Evolutionary conservation across 2,888 invertebrate species (phyloP).

Genomic region (Caenorhabditis sinica): DNA sequence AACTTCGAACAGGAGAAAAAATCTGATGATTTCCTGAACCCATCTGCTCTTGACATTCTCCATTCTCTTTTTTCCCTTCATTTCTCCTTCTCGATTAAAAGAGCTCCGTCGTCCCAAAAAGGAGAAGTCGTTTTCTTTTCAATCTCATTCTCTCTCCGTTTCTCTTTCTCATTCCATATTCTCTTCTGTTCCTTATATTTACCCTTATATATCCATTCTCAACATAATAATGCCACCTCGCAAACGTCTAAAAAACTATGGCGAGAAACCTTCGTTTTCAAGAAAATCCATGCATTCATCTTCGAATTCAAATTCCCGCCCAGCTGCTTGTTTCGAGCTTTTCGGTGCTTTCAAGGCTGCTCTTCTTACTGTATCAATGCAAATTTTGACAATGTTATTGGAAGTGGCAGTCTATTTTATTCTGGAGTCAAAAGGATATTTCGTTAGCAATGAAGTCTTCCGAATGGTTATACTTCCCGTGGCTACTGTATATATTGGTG

Average conservation of each 20-base stretch:
- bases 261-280: constrained; percentile 17
- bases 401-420: constrained; percentile 73
- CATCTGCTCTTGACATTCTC: constrained; percentile 39
- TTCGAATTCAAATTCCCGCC: constrained; percentile 20
- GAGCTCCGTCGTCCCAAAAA: neutral
- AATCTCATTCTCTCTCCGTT: constrained; percentile 1
- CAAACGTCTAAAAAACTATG: constrained; percentile 35
- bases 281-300: constrained; percentile 27
- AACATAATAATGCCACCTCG: constrained; percentile 23
- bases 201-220: neutral
- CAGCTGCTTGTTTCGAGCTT: constrained; percentile 64
- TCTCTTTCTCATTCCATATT: neutral
- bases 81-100: constrained; percentile 11
- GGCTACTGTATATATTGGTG: constrained; percentile 64
- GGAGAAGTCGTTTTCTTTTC: constrained; percentile 11
- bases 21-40: neutral
- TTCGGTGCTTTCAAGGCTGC: constrained; percentile 54
- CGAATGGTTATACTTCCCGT: constrained; percentile 68
- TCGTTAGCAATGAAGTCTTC: constrained; percentile 73
- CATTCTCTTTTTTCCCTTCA: neutral
- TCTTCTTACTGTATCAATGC: constrained; percentile 50
- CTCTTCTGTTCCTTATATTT: neutral
- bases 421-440: constrained; percentile 73
- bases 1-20: neutral
- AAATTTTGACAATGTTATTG: constrained; percentile 66